Conservation (phyloP, 1,140 invertebrate genomes). For the Papilio machaon region DNA sequence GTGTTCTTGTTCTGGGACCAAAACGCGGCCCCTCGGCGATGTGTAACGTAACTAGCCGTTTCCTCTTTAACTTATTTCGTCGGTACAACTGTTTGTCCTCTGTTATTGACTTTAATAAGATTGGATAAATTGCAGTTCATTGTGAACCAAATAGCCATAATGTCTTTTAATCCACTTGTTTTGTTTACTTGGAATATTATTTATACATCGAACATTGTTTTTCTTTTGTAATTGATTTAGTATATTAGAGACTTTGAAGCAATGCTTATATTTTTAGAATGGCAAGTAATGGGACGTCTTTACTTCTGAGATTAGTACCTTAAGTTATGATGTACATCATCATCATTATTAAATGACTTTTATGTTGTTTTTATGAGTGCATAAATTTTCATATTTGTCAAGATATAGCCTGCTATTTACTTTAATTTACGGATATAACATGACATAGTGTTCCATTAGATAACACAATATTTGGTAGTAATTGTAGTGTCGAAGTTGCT, state of each 20-base stretch:
- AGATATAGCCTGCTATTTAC: too few species aligned
- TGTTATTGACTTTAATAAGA: constrained; percentile 65
- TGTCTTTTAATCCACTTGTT: background rate
- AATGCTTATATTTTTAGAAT: background rate
- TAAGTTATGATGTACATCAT: too few species aligned
- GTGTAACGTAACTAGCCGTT: constrained; percentile 54
- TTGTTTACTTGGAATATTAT: constrained; percentile 7
- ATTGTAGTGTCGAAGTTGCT: too few species aligned
- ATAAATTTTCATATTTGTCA: too few species aligned
- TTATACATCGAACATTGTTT: constrained; percentile 19
- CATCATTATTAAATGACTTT: too few species aligned
- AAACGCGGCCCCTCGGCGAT: constrained; percentile 18
- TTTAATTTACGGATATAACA: too few species aligned
- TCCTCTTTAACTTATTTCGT: constrained; percentile 63
- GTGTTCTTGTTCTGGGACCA: background rate
- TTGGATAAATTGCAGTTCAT: constrained; percentile 51
- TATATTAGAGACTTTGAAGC: background rate
- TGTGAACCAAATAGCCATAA: constrained; percentile 6
- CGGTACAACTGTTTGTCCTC: constrained; percentile 52
- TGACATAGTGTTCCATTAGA: too few species aligned
- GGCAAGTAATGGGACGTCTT: too few species aligned
- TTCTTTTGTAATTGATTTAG: background rate
- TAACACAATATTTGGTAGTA: too few species aligned
- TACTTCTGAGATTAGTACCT: too few species aligned
- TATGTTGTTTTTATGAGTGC: too few species aligned